Evolutionary conservation across 2,797 vertebrate species (phyloP).

Genomic region (Sciaenops ocellatus): DNA sequence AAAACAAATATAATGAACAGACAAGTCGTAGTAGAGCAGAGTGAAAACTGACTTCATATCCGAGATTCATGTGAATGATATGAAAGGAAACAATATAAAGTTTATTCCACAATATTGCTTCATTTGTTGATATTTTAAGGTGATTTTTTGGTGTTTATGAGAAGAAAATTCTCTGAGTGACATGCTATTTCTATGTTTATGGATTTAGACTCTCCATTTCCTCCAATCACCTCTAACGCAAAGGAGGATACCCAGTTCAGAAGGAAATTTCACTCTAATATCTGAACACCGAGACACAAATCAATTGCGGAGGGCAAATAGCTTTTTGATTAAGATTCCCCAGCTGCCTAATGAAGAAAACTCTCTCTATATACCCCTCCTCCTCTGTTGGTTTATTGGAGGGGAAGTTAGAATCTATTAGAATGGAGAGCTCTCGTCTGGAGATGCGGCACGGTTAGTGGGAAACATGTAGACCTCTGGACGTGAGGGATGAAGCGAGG

Average conservation of each 20-base stretch:
- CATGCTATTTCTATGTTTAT: slow-evolving; percentile 24
- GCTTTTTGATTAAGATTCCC: slow-evolving; percentile 78
- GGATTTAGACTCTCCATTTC: slow-evolving; percentile 20
- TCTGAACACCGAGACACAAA: slow-evolving; percentile 60
- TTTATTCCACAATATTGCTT: not conserved
- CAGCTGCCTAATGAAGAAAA: slow-evolving; percentile 60
- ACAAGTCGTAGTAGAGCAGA: not conserved
- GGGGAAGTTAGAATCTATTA: slow-evolving; percentile 47
- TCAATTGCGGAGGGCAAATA: slow-evolving; percentile 64
- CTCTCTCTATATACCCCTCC: slow-evolving; percentile 37
- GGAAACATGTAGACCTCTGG: slow-evolving; percentile 29
- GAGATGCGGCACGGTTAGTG: slow-evolving; percentile 25
- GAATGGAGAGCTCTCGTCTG: slow-evolving; percentile 36
- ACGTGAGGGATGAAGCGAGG: slow-evolving; percentile 56
- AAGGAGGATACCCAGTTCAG: slow-evolving; percentile 23
- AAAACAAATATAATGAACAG: not conserved
- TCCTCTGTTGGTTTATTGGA: slow-evolving; percentile 10
- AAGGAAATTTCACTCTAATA: slow-evolving; percentile 57
- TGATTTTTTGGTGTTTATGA: not conserved
- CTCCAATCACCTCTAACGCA: slow-evolving; percentile 38
- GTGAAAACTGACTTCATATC: not conserved
- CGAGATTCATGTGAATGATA: not conserved
- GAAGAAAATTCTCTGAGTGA: slow-evolving; percentile 1
- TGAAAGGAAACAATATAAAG: not conserved
- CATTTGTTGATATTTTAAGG: slow-evolving; percentile 17